phyloP scores from a whole-genome alignment of 30 jellyfish, hydroid and myxozoan genomes.

The Catostylus mosaicus region DNA sequence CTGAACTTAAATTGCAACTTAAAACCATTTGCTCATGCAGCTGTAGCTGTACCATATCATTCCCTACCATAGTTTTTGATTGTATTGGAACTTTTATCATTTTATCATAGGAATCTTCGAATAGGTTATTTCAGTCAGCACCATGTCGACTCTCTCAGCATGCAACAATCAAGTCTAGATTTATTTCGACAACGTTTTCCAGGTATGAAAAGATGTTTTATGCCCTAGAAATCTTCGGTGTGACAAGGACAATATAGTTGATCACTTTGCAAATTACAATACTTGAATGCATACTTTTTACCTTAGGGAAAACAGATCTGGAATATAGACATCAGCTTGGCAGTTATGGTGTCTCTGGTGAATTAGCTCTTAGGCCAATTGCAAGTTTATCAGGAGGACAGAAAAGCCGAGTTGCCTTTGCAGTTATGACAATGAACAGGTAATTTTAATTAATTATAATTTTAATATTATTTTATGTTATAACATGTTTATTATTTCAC shows the following conservation, averaged over 20 bases:
- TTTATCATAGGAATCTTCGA: slow-evolving; percentile 68
- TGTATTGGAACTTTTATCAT: too few relatives aligned
- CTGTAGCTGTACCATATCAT: too few relatives aligned
- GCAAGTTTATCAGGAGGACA: slow-evolving; percentile 99
- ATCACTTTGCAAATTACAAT: background rate
- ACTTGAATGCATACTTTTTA: background rate
- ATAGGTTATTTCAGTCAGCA: slow-evolving; percentile 98
- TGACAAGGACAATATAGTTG: background rate
- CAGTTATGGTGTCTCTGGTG: slow-evolving; percentile 97
- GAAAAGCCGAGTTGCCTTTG: slow-evolving; percentile 97
- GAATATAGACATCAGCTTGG: slow-evolving; percentile 96
- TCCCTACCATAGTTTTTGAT: too few relatives aligned
- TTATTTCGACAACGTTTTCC: slow-evolving; percentile 81
- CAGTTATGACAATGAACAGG: slow-evolving; percentile 96
- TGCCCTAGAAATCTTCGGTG: background rate
- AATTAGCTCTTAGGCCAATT: slow-evolving; percentile 91
- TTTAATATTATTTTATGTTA: too few relatives aligned
- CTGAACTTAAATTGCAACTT: too few relatives aligned
- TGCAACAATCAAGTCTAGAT: slow-evolving; percentile 90
- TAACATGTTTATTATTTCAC: too few relatives aligned
- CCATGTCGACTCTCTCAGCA: slow-evolving; percentile 90
- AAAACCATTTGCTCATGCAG: too few relatives aligned
- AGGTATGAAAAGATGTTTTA: slow-evolving; percentile 32
- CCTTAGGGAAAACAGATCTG: slow-evolving; percentile 79
- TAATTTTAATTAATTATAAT: slow-evolving; percentile 12